phyloP scores from a whole-genome alignment of 37 sponge, comb jelly and placozoan species.

The Agelas oroides region DNA sequence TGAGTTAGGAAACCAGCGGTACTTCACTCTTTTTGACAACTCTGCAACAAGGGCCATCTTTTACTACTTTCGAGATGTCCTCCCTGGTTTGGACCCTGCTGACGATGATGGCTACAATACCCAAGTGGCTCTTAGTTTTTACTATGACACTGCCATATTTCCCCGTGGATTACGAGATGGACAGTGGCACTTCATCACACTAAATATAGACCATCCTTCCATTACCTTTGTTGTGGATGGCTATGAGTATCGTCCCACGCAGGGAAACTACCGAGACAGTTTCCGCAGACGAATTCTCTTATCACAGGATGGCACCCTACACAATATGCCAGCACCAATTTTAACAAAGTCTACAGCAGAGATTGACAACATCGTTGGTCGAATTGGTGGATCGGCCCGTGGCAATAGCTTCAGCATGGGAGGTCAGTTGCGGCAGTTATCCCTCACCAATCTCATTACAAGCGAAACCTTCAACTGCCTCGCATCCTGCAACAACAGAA shows the following conservation, averaged over 20 bases:
- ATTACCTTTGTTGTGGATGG: conserved; percentile 49
- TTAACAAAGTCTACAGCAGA: conserved; percentile 9
- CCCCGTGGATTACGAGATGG: conserved; percentile 41
- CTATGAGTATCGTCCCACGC: conserved; percentile 16
- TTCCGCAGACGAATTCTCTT: not conserved
- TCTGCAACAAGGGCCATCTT: conserved; percentile 7
- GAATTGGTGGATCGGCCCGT: conserved; percentile 52
- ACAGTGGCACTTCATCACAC: conserved; percentile 55
- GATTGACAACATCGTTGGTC: conserved; percentile 4
- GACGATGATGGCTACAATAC: conserved; percentile 27
- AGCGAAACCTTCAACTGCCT: conserved; percentile 40
- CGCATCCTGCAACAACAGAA: conserved; percentile 51
- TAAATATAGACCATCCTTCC: conserved; percentile 35
- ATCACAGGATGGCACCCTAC: not conserved
- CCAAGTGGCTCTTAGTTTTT: conserved; percentile 64
- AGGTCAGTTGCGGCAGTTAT: conserved; percentile 49
- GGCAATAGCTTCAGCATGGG: conserved; percentile 1
- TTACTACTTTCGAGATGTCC: conserved; percentile 46
- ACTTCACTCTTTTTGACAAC: conserved; percentile 37
- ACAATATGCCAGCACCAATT: conserved; percentile 63
- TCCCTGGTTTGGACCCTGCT: not conserved
- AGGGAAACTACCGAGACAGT: conserved; percentile 23
- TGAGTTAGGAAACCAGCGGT: conserved; percentile 34
- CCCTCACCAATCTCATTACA: conserved; percentile 16
- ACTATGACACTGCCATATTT: conserved; percentile 19